These are phyloP conservation scores for Dasyprocta punctata DNA, from an alignment of 2,113 vertebrate species.

Conservation along the genomic window DNA sequence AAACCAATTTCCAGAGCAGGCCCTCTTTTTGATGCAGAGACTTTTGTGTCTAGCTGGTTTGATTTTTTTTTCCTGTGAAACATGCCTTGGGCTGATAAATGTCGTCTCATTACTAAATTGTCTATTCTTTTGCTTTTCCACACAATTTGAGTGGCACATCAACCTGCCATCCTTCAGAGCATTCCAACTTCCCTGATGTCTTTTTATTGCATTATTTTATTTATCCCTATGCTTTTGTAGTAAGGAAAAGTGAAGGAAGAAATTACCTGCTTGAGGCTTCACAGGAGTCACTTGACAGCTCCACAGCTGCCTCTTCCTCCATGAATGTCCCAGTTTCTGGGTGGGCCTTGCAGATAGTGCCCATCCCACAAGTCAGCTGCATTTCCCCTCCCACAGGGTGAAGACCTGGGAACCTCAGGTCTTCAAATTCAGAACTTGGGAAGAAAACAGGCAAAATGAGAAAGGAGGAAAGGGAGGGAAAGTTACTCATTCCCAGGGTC, in stretches of 20 bases:
- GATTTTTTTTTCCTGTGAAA: neutral
- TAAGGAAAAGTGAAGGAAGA: neutral
- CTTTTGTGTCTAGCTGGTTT: constrained; percentile 13
- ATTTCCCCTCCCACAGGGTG: neutral
- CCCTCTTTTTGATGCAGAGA: neutral
- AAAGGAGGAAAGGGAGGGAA: too few relatives aligned
- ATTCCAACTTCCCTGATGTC: neutral
- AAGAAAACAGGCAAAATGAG: too few relatives aligned
- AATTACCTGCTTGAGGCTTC: neutral
- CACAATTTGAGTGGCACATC: neutral
- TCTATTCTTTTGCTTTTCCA: neutral
- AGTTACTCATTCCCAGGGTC: neutral
- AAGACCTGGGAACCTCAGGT: neutral
- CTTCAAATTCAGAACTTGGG: too few relatives aligned
- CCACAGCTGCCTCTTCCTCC: neutral
- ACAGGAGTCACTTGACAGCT: neutral
- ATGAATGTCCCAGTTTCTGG: neutral
- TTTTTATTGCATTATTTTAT: neutral
- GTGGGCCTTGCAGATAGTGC: neutral
- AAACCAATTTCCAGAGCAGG: neutral
- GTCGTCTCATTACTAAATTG: neutral
- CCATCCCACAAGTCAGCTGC: neutral
- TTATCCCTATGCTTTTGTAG: constrained; percentile 22
- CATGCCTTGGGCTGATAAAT: constrained; percentile 17
- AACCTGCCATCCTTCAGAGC: neutral